These are phyloP conservation scores for Congeria kusceri DNA, from an alignment of 2,888 invertebrate genomes.

Conservation along the genomic window DNA sequence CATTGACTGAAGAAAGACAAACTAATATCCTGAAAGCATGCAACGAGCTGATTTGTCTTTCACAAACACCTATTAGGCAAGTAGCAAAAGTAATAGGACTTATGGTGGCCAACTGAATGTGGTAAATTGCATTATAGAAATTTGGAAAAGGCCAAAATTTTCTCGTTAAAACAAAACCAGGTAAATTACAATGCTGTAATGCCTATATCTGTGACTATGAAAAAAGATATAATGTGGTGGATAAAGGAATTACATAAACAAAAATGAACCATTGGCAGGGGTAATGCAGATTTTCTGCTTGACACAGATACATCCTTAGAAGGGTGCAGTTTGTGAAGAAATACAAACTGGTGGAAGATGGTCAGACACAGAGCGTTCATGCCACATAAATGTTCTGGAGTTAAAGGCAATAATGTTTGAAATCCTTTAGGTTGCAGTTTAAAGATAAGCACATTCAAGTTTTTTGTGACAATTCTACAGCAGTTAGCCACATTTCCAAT, in stretches of 20 bases:
- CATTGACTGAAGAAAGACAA: conserved; percentile 21
- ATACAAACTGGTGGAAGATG: no score
- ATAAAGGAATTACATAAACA: no score
- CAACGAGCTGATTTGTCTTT: not conserved
- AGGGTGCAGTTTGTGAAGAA: not conserved
- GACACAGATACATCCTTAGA: not conserved
- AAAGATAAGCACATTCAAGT: conserved; percentile 33
- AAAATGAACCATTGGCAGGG: no score
- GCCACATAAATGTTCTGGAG: conserved; percentile 52
- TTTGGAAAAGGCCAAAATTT: conserved; percentile 28
- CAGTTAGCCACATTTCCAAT: conserved; percentile 37
- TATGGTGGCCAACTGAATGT: conserved; percentile 29
- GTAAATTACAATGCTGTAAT: conserved; percentile 36
- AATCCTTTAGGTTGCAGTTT: conserved; percentile 14
- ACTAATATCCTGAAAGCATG: conserved; percentile 5
- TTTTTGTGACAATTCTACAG: conserved; percentile 38
- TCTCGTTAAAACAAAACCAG: not conserved
- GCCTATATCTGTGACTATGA: not conserved
- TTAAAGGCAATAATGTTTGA: conserved; percentile 37
- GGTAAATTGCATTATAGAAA: conserved; percentile 30
- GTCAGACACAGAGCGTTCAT: conserved; percentile 12
- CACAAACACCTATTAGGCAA: no score
- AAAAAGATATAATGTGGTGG: no score
- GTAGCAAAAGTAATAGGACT: conserved; percentile 37
- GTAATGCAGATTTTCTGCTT: not conserved